Percentiles rank a stretch among this genome's conserved stretches.
These are phyloP conservation scores for Octopus sinensis DNA, from an alignment of 1,140 invertebrate genomes.

Conservation along the genomic window DNA sequence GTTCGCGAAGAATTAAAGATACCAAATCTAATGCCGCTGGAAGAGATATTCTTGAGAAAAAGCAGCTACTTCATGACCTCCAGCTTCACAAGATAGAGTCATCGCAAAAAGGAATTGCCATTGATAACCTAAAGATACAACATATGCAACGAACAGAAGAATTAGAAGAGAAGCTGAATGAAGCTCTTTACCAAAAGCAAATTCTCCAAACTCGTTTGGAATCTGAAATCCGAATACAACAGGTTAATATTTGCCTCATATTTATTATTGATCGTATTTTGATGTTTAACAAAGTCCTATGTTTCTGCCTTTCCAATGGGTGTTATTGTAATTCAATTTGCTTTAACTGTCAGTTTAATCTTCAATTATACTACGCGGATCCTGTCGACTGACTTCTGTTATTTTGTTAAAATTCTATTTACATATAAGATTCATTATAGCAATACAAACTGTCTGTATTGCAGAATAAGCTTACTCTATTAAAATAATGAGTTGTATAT, in stretches of 20 bases:
- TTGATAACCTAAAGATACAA: slow-evolving; percentile 56
- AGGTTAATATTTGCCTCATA: neutral
- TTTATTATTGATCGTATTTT: too few relatives aligned
- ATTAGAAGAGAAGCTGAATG: slow-evolving; percentile 55
- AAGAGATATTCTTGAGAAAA: slow-evolving; percentile 48
- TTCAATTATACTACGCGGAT: too few relatives aligned
- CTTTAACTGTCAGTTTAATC: too few relatives aligned
- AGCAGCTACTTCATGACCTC: slow-evolving; percentile 56
- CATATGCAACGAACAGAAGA: slow-evolving; percentile 52
- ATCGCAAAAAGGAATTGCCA: slow-evolving; percentile 53
- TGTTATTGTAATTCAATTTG: too few relatives aligned
- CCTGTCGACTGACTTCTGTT: too few relatives aligned
- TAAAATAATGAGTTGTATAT: too few relatives aligned
- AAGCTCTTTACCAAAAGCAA: slow-evolving; percentile 55
- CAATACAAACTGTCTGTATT: too few relatives aligned
- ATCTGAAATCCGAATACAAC: slow-evolving; percentile 52
- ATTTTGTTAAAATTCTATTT: too few relatives aligned
- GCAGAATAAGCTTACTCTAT: too few relatives aligned
- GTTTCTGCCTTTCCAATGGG: too few relatives aligned
- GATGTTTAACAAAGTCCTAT: too few relatives aligned
- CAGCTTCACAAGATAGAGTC: slow-evolving; percentile 57
- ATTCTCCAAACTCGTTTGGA: slow-evolving; percentile 53
- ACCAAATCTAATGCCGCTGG: slow-evolving; percentile 42
- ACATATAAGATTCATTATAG: too few relatives aligned
- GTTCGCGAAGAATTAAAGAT: slow-evolving; percentile 29